A percentile compares a stretch with the other conserved stretches of the same genome.
Evolutionary conservation across 2,797 vertebrate species (phyloP).

Genomic region (Strix occidentalis): DNA sequence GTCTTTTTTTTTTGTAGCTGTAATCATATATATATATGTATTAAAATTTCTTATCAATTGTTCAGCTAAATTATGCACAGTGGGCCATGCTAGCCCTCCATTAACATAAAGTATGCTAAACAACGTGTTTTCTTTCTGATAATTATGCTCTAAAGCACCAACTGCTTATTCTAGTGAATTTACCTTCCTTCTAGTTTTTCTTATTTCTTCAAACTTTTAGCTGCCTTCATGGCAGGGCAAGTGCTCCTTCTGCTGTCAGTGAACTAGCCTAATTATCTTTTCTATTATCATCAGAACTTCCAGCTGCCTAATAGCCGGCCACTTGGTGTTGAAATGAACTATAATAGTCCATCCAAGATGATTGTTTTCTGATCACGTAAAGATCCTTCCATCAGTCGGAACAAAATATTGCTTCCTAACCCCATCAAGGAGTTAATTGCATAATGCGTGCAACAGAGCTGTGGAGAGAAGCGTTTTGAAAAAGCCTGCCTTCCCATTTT

Average conservation of each 20-base stretch:
- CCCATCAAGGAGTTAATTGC: constrained; percentile 36
- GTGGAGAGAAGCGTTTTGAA: neutral
- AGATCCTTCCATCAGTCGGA: neutral
- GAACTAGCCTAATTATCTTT: constrained; percentile 53
- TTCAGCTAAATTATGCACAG: constrained; percentile 92
- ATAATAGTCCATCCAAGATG: constrained; percentile 19
- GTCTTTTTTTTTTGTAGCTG: constrained; percentile 82
- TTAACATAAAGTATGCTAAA: constrained; percentile 89
- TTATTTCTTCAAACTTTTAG: constrained; percentile 72
- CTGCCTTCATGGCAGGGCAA: constrained; percentile 60
- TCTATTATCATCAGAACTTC: constrained; percentile 50
- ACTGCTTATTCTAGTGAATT: constrained; percentile 83
- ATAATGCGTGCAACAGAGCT: neutral
- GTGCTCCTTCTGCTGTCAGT: constrained; percentile 59
- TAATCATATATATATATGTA: constrained; percentile 87
- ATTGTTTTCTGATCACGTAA: constrained; percentile 23
- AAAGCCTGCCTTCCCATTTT: neutral
- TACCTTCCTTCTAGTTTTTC: constrained; percentile 68
- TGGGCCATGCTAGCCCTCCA: constrained; percentile 84
- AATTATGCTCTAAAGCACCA: constrained; percentile 85
- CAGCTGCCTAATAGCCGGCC: constrained; percentile 41
- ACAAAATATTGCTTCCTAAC: constrained; percentile 37
- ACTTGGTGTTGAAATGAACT: constrained; percentile 39
- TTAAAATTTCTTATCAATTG: constrained; percentile 86
- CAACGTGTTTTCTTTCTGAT: constrained; percentile 81